Evolutionary conservation across 2,113 vertebrate species (phyloP), one percentile per base, ranked within the genome.

Genomic region (Nibea coibor): DNA sequence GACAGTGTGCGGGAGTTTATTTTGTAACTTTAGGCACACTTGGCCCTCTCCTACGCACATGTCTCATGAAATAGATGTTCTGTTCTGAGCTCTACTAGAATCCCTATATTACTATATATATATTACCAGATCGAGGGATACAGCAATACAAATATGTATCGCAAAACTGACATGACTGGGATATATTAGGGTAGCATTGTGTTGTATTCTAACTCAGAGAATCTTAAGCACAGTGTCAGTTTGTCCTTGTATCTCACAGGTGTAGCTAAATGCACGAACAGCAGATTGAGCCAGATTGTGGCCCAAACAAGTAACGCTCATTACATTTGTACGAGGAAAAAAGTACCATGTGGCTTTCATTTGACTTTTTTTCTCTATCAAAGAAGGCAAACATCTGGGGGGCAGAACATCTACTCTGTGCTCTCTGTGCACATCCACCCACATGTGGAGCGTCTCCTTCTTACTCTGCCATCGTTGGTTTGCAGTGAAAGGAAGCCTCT

Each of bases 401-500:
- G 81, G 64, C 70, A 73, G 72, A 93, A 83, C 77, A 78, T 87
- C 71, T 75, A 82, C 82, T 83, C 75, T 67, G 62, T 72, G n/a
- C 56, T 69, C 72, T 45, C 35, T 66, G 67, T 75, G 81, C 72
- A 78, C 83, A 85, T 86, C 68, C 86, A 78, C 88, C 85, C 87
- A 85, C 89, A 82, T 80, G 74, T 71, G 74, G 72, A 87, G 80
- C 78, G 19, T 83, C 80, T 78, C 64, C 83, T 70, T 92, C 82
- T 68, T 92, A 78, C 84, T 87, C 82, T 89, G 73, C 82, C 80
- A 62, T 74, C 43, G 28, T 61, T 59, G 61, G 35, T 75, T 58
- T 48, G 81, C 65, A 24, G 72, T 86, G 81, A 90, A 88, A 93
- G 87, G 78, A 88, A 79, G 89, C 83, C 83, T 92, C 91, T 78